Percentiles rank a stretch among this genome's conserved stretches.
phyloP scores from a whole-genome alignment of 1,140 invertebrate genomes.

The Eriocheir sinensis region DNA sequence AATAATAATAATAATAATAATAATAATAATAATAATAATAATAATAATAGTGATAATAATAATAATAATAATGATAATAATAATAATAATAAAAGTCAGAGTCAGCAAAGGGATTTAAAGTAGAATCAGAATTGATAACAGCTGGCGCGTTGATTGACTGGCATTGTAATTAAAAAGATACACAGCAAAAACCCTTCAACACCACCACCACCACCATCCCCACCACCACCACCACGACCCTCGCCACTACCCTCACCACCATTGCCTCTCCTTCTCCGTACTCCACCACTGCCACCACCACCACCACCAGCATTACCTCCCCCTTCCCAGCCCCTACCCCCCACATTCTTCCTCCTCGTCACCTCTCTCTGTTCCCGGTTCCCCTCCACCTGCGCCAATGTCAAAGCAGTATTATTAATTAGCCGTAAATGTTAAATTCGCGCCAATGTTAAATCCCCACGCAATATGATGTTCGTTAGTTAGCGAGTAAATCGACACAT shows the following conservation, averaged over 20 bases:
- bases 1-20: constrained; percentile 15
- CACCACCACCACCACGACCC: neutral
- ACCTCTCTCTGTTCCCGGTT: too few relatives aligned
- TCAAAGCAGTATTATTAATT: too few relatives aligned
- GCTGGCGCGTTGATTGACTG: neutral
- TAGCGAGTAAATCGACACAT: neutral
- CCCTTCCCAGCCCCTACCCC: neutral
- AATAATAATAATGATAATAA: neutral
- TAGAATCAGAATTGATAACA: neutral
- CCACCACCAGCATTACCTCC: neutral
- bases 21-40: constrained; percentile 17
- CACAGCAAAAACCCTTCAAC: neutral
- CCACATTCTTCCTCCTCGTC: too few relatives aligned
- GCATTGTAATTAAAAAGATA: too few relatives aligned
- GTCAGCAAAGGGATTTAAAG: neutral
- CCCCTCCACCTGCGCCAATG: too few relatives aligned
- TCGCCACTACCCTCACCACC: neutral
- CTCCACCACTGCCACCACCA: neutral
- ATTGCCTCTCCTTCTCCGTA: neutral
- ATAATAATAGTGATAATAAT: neutral
- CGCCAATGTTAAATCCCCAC: too few relatives aligned
- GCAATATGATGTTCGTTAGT: too few relatives aligned
- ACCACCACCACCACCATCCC: neutral
- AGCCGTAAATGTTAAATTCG: too few relatives aligned
- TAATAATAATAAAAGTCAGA: neutral